Percentiles rank a stretch among this genome's conserved stretches.
Evolutionary conservation across 1,140 invertebrate genomes (phyloP).

Genomic region (Euura saliciscinereae): DNA sequence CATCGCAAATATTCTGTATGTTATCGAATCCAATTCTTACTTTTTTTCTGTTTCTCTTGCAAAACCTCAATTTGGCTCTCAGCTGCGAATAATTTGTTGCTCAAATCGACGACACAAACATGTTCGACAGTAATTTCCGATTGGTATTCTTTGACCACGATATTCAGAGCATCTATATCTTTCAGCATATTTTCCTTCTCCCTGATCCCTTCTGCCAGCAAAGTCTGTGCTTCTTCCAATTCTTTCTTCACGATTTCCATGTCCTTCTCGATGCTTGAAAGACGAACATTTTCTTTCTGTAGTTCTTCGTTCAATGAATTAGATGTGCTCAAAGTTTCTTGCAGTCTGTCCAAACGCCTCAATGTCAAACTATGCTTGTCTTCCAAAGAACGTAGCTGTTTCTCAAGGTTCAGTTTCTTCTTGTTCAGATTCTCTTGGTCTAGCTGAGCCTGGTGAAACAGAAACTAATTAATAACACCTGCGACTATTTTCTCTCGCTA

Average conservation of each 20-base stretch:
- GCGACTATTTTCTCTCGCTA: neutral
- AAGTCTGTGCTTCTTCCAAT: neutral
- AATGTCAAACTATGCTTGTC: neutral
- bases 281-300: neutral
- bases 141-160: neutral
- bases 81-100: neutral
- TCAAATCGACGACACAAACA: neutral
- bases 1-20: too few relatives aligned
- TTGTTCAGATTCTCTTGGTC: neutral
- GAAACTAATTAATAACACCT: neutral
- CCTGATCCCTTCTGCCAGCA: neutral
- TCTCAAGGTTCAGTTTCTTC: conserved; percentile 7
- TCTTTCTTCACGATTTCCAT: neutral
- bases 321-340: neutral
- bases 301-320: neutral
- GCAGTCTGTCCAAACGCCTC: neutral
- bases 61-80: neutral
- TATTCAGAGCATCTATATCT: neutral
- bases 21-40: neutral
- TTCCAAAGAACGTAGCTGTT: neutral
- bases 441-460: neutral
- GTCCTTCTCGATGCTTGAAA: neutral
- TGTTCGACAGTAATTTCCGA: neutral
- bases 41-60: neutral
- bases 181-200: neutral